These are phyloP conservation scores for Siniperca undulata DNA, from an alignment of 2,797 vertebrate species.

Conservation along the genomic window DNA sequence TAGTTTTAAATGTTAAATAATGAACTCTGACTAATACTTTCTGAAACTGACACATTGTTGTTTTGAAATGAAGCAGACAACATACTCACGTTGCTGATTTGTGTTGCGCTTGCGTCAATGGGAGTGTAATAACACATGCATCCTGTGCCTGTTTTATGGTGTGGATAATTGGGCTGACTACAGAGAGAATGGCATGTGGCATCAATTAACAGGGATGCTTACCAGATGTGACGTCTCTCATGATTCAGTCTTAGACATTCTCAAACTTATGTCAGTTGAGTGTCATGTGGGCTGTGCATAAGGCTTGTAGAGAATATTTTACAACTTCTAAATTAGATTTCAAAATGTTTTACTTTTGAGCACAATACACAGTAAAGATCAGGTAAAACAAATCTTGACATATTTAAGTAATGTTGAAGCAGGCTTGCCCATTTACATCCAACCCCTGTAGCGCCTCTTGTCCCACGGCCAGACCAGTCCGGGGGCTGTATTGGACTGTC, in stretches of 20 bases:
- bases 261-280: neutral
- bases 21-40: neutral
- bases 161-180: constrained; percentile 67
- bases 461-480: constrained; percentile 9
- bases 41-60: constrained; percentile 13
- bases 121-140: constrained; percentile 53
- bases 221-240: constrained; percentile 71
- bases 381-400: neutral
- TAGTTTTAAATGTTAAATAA: constrained; percentile 8
- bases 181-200: constrained; percentile 73
- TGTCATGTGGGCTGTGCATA: neutral
- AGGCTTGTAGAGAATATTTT: constrained; percentile 1
- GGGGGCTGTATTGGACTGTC: constrained; percentile 24
- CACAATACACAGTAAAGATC: neutral
- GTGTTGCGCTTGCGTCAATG: constrained; percentile 45
- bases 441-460: constrained; percentile 2
- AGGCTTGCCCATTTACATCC: neutral
- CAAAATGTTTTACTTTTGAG: neutral
- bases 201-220: constrained; percentile 71
- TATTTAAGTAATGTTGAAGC: neutral
- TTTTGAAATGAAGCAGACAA: constrained; percentile 36
- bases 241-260: constrained; percentile 44
- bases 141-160: constrained; percentile 69
- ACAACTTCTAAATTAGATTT: neutral
- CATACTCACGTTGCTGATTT: constrained; percentile 21